Evolutionary conservation across 2,888 invertebrate genomes (phyloP), one percentile per base, ranked within the genome.

Genomic region (Esperia sulphurella): DNA sequence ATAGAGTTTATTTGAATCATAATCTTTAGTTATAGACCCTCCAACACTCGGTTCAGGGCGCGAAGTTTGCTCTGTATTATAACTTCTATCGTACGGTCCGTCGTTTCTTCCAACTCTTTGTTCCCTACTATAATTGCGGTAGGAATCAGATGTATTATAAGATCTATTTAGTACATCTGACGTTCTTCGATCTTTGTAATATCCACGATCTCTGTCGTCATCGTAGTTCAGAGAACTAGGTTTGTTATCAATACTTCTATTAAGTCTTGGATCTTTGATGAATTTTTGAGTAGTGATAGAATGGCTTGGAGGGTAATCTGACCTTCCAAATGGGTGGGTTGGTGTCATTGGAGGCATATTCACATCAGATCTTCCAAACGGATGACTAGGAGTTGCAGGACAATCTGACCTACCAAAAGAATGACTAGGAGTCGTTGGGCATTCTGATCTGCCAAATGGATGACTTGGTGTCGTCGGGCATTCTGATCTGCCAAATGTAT

Each of bases 191-290:
- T 21, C 79, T 43, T 67, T 72, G 51, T 69, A 69, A 50, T 71
- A 61, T 1, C 54, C 53, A 42, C 61, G 65, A 41, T 77, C 31
- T 31, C 35, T 9, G n/a, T 35, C 78, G 39, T 78, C 78, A 46
- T 75, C 69, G 13, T 65, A 59, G 5, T 60, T 49, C 3, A 46
- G 58, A 49, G 55, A 49, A 40, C 59, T 63, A n/a, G 59, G 49
- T 52, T 80, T 78, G 49, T 66, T 67, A 3, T 83, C 81, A 21
- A 63, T 53, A 53, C 55, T 70, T 70, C 83, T 75, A 51, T 77
- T 71, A 12, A 79, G 55, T 58, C 83, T 79, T 7, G 80, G 82
- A 66, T 83, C 84, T 56, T 80, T 75, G 14, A 8, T 13, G 13
- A 30, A 41, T 29, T 43, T 43, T 14, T 14, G 6, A 10, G 10